Evolutionary conservation across 2,797 vertebrate genomes (phyloP).

Genomic region (Hemitrygon akajei): DNA sequence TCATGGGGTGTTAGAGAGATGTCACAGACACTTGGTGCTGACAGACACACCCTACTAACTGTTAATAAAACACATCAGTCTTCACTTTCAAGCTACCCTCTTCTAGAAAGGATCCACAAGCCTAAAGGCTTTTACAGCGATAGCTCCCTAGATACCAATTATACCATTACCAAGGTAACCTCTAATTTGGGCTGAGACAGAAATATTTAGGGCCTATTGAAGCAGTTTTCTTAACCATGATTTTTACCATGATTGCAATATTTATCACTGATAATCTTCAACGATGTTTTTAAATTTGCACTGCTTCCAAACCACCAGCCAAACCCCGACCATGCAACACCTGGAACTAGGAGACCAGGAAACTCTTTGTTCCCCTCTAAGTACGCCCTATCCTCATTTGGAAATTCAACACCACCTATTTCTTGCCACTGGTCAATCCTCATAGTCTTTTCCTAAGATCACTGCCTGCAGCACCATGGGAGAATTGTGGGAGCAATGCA

Average conservation of each 20-base stretch:
- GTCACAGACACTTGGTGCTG: slow-evolving; percentile 25
- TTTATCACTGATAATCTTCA: background rate
- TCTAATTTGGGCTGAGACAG: background rate
- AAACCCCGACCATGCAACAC: background rate
- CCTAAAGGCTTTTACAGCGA: background rate
- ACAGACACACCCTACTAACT: slow-evolving; percentile 25
- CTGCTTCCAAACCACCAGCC: background rate
- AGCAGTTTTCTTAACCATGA: too few relatives aligned
- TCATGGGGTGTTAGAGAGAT: slow-evolving; percentile 12
- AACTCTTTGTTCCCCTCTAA: background rate
- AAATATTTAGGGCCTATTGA: background rate
- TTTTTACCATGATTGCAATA: background rate
- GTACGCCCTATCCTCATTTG: background rate
- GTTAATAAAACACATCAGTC: slow-evolving; percentile 28
- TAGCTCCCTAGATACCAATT: background rate
- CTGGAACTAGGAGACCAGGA: background rate
- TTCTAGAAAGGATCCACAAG: background rate
- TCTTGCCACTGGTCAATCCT: background rate
- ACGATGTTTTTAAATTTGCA: background rate
- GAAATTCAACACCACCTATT: background rate
- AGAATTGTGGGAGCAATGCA: too few relatives aligned
- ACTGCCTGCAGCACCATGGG: background rate
- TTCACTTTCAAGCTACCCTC: slow-evolving; percentile 10
- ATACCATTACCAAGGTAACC: background rate
- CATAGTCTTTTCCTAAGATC: background rate